These are phyloP conservation scores for Apostichopus leukothele DNA, from an alignment of 53 echinoderm and acorn worm species.

Conservation along the genomic window DNA sequence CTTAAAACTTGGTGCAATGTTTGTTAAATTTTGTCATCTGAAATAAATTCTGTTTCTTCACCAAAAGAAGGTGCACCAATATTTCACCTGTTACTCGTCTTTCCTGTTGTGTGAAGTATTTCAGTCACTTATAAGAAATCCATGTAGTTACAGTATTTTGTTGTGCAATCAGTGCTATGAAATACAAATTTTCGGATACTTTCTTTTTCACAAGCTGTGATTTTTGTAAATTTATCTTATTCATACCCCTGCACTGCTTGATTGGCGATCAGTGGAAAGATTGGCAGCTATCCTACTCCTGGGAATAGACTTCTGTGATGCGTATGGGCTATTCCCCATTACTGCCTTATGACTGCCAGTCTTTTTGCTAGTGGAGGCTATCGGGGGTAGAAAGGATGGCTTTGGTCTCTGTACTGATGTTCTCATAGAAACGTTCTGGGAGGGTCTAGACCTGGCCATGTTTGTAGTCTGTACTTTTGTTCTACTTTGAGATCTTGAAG, in stretches of 20 bases:
- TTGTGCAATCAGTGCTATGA: neutral
- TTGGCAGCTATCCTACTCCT: neutral
- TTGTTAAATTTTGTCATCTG: no score
- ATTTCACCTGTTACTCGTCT: no score
- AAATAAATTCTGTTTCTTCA: no score
- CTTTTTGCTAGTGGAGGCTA: neutral
- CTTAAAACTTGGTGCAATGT: no score
- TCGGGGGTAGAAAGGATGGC: conserved; percentile 12
- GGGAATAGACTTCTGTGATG: neutral
- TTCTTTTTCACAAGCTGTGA: no score
- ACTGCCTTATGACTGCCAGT: neutral
- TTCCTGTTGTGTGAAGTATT: no score
- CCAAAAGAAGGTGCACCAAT: no score
- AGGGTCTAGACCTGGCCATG: neutral
- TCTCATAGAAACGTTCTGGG: no score
- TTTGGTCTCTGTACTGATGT: neutral
- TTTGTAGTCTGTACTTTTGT: neutral
- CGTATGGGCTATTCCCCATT: neutral
- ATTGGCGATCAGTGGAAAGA: neutral
- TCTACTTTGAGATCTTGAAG: neutral
- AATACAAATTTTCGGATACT: neutral
- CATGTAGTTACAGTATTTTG: neutral
- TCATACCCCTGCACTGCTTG: conserved; percentile 40
- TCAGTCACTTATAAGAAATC: no score
- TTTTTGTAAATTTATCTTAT: neutral